Evolutionary conservation across 2,113 vertebrate genomes (phyloP).

Genomic region (Ceyx margarethae): DNA sequence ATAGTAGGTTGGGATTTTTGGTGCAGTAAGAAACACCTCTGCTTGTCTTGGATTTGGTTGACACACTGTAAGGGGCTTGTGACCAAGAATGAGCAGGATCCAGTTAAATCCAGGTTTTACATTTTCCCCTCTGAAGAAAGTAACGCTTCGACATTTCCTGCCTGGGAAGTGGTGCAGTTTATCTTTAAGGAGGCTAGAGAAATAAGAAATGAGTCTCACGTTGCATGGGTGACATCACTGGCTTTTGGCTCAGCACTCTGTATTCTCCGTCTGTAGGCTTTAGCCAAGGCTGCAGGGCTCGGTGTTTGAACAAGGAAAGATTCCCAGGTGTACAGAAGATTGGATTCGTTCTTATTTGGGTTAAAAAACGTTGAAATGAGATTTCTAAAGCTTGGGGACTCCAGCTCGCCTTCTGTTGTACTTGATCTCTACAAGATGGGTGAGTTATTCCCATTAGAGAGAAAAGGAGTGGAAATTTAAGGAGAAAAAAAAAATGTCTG

Average conservation of each 20-base stretch:
- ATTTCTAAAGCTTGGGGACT: conserved; percentile 61
- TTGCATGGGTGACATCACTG: conserved; percentile 91
- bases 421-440: conserved; percentile 44
- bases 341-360: conserved; percentile 54
- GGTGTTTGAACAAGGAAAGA: conserved; percentile 72
- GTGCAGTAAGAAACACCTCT: not conserved
- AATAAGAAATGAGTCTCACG: conserved; percentile 90
- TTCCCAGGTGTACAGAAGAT: conserved; percentile 67
- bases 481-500: conserved; percentile 9
- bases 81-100: not conserved
- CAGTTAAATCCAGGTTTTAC: conserved; percentile 47
- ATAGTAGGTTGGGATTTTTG: not conserved
- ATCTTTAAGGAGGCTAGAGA: conserved; percentile 87
- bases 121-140: conserved; percentile 49
- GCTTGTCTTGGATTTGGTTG: not conserved
- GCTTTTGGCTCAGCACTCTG: conserved; percentile 79
- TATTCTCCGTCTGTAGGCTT: conserved; percentile 77
- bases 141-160: conserved; percentile 48
- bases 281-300: conserved; percentile 80
- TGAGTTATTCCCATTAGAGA: conserved; percentile 59
- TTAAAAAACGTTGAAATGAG: conserved; percentile 66
- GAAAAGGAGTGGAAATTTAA: conserved; percentile 44
- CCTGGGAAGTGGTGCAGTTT: conserved; percentile 77
- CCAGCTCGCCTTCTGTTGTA: conserved; percentile 41
- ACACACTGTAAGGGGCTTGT: not conserved